Evolutionary conservation across 1,140 invertebrate genomes (phyloP).

Genomic region (Metaphire vulgaris): DNA sequence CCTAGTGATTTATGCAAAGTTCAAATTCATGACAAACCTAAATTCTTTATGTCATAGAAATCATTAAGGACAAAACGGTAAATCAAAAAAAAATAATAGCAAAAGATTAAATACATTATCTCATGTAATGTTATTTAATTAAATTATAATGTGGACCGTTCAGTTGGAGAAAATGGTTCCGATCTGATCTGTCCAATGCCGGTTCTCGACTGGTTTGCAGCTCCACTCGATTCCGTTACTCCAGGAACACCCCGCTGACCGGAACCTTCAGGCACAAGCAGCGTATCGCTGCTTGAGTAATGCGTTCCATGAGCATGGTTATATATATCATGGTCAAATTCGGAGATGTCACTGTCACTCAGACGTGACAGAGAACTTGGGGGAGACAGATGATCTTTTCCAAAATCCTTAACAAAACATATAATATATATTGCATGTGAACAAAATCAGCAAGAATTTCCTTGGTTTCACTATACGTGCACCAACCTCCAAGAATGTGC

Average conservation of each 20-base stretch:
- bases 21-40: too few species aligned
- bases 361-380: constrained; percentile 76
- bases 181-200: constrained; percentile 1
- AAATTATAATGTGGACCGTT: too few species aligned
- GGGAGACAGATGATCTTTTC: constrained; percentile 80
- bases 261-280: constrained; percentile 49
- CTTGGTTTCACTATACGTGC: too few species aligned
- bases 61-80: too few species aligned
- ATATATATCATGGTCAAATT: constrained; percentile 74
- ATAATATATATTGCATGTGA: too few species aligned
- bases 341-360: constrained; percentile 76
- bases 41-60: too few species aligned
- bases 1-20: too few species aligned
- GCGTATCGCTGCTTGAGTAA: constrained; percentile 32
- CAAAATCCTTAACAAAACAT: constrained; percentile 33
- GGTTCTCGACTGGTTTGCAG: not conserved
- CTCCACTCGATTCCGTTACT: not conserved
- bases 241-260: not conserved
- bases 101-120: too few species aligned
- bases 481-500: too few species aligned
- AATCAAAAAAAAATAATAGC: too few species aligned
- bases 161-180: not conserved
- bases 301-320: constrained; percentile 14
- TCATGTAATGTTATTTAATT: too few species aligned
- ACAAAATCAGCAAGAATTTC: too few species aligned